A percentile compares a stretch with the other conserved stretches of the same genome.
phyloP scores from a whole-genome alignment of 2,888 invertebrate species.

The Hirtodrosophila confusa region DNA sequence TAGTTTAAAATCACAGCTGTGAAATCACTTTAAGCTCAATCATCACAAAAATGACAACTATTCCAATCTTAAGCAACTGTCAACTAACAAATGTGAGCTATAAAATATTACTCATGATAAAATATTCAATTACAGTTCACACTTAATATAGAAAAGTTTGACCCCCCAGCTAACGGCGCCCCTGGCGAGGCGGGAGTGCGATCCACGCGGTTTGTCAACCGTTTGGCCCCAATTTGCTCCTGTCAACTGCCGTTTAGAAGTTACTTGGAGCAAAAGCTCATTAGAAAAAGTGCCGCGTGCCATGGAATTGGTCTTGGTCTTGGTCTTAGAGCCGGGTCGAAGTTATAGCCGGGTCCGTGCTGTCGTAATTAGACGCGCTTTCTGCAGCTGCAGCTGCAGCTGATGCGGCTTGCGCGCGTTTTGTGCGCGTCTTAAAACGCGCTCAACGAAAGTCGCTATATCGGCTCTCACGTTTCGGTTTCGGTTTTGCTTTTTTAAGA shows the following conservation, averaged over 20 bases:
- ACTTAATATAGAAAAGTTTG: neutral
- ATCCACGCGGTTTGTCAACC: constrained; percentile 32
- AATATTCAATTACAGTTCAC: constrained; percentile 28
- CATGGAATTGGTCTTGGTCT: neutral
- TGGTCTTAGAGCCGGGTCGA: constrained; percentile 8
- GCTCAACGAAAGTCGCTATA: constrained; percentile 54
- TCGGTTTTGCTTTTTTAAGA: constrained; percentile 58
- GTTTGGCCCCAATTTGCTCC: constrained; percentile 54
- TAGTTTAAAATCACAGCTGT: too few species aligned
- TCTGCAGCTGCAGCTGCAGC: constrained; percentile 44
- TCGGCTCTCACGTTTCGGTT: constrained; percentile 56
- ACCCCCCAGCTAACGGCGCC: constrained; percentile 1
- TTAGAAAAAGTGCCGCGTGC: constrained; percentile 65
- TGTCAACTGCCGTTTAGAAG: constrained; percentile 59
- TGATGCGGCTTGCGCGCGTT: constrained; percentile 23
- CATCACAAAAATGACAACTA: neutral
- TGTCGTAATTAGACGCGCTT: constrained; percentile 62
- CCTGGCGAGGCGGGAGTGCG: constrained; percentile 4
- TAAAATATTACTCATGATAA: too few species aligned
- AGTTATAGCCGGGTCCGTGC: constrained; percentile 20
- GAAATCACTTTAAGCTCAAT: too few species aligned
- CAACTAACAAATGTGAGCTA: too few species aligned
- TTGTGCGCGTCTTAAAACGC: constrained; percentile 46
- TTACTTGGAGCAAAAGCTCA: constrained; percentile 43
- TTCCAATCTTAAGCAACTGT: constrained; percentile 7